Conservation (phyloP, 1,140 invertebrate genomes). For the Drosophila grimshawi region DNA sequence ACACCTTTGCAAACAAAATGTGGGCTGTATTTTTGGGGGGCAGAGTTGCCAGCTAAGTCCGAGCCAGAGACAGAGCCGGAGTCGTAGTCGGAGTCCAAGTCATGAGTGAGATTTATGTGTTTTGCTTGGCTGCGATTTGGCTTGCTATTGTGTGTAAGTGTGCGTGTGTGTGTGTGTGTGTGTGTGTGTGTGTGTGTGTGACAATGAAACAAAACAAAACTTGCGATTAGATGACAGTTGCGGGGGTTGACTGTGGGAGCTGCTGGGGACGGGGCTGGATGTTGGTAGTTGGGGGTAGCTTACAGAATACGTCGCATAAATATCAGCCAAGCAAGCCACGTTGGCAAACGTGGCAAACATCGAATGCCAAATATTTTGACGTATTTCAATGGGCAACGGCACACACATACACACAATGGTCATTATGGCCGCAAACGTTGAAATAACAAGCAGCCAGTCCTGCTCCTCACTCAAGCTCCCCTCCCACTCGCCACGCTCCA, state of each 20-base stretch:
- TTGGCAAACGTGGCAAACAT: conserved; percentile 61
- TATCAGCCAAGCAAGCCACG: conserved; percentile 53
- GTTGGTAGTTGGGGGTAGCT: no score
- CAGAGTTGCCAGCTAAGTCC: conserved; percentile 27
- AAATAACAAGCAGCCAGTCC: conserved; percentile 57
- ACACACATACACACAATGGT: conserved; percentile 43
- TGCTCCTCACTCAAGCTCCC: neutral
- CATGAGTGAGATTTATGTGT: conserved; percentile 81
- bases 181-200: conserved; percentile 34
- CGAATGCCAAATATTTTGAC: conserved; percentile 83
- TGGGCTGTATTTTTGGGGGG: conserved; percentile 13
- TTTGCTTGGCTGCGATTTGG: conserved; percentile 74
- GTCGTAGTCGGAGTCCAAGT: conserved; percentile 61
- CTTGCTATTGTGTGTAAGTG: conserved; percentile 1
- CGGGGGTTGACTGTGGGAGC: neutral
- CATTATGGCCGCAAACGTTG: conserved; percentile 70
- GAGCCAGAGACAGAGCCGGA: conserved; percentile 31
- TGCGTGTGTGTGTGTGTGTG: conserved; percentile 7
- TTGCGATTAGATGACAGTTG: conserved; percentile 79
- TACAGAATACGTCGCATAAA: conserved; percentile 58
- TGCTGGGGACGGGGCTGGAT: neutral
- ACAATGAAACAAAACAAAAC: conserved; percentile 81
- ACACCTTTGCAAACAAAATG: conserved; percentile 65
- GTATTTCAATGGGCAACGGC: conserved; percentile 63
- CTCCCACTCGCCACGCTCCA: neutral